Percentiles rank a stretch among this genome's conserved stretches.
phyloP scores from a whole-genome alignment of 1,140 invertebrate species.

The Scaptomyza montana region DNA sequence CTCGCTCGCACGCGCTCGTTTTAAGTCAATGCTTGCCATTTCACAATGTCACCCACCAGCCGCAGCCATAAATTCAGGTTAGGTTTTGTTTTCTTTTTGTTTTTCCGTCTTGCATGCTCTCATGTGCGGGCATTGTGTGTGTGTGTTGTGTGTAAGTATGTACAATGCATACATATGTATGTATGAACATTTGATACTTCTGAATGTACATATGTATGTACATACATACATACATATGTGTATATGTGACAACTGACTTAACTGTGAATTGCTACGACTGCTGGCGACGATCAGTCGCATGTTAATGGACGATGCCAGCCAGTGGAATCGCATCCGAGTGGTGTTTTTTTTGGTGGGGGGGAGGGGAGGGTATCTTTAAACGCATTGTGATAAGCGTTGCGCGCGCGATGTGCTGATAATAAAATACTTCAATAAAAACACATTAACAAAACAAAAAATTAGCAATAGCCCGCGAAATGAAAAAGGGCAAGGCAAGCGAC shows the following conservation, averaged over 20 bases:
- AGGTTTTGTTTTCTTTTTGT: slow-evolving; percentile 44
- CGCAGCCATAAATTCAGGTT: slow-evolving; percentile 47
- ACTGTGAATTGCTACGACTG: slow-evolving; percentile 67
- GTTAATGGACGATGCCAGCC: slow-evolving; percentile 38
- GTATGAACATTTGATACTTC: neutral
- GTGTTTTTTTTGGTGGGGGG: neutral
- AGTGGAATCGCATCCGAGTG: slow-evolving; percentile 7
- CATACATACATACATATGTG: neutral
- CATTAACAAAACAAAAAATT: slow-evolving; percentile 63
- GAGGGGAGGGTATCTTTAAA: neutral
- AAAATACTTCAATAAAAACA: slow-evolving; percentile 72
- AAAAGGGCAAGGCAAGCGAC: slow-evolving; percentile 7
- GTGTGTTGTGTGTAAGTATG: neutral
- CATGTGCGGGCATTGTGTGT: neutral
- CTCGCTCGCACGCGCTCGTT: slow-evolving; percentile 19
- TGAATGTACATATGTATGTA: neutral
- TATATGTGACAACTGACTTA: slow-evolving; percentile 52
- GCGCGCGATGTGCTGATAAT: slow-evolving; percentile 61
- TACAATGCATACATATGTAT: neutral
- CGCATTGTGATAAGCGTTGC: slow-evolving; percentile 56
- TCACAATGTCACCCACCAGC: slow-evolving; percentile 65
- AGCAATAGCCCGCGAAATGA: slow-evolving; percentile 68
- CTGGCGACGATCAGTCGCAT: slow-evolving; percentile 55
- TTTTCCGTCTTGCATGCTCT: neutral
- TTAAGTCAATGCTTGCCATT: slow-evolving; percentile 29